Percentiles rank a stretch among this genome's conserved stretches.
These are phyloP conservation scores for Brachynemurus nebulosus DNA, from an alignment of 2,888 invertebrate species.

Conservation along the genomic window DNA sequence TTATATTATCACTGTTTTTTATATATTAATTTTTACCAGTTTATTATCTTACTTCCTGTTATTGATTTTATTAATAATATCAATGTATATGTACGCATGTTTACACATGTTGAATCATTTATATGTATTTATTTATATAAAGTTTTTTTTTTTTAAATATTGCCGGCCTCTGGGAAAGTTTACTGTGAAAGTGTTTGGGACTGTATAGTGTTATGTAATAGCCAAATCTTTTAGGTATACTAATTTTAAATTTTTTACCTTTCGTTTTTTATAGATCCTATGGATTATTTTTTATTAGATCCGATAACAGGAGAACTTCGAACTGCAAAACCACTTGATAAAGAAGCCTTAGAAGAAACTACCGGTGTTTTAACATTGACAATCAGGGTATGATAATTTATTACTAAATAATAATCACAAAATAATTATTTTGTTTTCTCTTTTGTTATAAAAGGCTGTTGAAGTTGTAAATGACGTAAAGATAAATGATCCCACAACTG, in stretches of 20 bases:
- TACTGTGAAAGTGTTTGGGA: too few species aligned
- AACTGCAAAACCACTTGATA: constrained; percentile 72
- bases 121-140: too few species aligned
- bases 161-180: too few species aligned
- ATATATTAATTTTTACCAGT: too few species aligned
- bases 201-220: too few species aligned
- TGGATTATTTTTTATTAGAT: constrained; percentile 75
- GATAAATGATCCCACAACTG: constrained; percentile 50
- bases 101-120: too few species aligned
- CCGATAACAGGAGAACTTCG: constrained; percentile 63
- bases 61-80: too few species aligned
- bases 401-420: neutral
- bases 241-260: constrained; percentile 10
- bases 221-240: too few species aligned
- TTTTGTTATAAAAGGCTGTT: constrained; percentile 41
- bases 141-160: too few species aligned
- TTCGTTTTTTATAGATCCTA: constrained; percentile 49
- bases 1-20: too few species aligned
- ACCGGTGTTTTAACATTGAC: constrained; percentile 64
- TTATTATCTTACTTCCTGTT: too few species aligned
- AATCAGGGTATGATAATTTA: constrained; percentile 45
- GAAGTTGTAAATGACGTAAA: constrained; percentile 63
- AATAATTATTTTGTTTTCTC: constrained; percentile 7
- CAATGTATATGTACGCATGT: too few species aligned
- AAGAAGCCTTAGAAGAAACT: constrained; percentile 66